A percentile compares a stretch with the other conserved stretches of the same genome.
These are phyloP conservation scores for Drosophila miranda DNA, from an alignment of 1,140 invertebrate genomes.

Conservation along the genomic window DNA sequence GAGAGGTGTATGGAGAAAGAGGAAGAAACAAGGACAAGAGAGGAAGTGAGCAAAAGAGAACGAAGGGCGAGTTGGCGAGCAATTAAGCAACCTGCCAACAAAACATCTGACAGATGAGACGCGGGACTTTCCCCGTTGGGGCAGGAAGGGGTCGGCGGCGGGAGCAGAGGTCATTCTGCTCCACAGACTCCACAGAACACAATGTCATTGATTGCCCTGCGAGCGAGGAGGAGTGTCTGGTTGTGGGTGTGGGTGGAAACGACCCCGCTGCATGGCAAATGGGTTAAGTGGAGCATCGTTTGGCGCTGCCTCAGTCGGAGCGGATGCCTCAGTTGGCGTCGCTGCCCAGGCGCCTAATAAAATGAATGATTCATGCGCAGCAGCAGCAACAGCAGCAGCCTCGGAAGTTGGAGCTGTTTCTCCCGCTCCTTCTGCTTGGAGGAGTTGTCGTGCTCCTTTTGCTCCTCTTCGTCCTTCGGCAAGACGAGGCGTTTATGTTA, in stretches of 20 bases:
- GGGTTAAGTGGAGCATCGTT: slow-evolving; percentile 60
- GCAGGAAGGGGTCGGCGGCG: not conserved
- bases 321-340: slow-evolving; percentile 23
- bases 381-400: slow-evolving; percentile 14
- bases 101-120: slow-evolving; percentile 63
- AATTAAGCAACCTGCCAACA: slow-evolving; percentile 82
- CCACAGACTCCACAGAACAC: slow-evolving; percentile 34
- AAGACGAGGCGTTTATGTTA: slow-evolving; percentile 78
- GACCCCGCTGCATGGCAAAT: slow-evolving; percentile 39
- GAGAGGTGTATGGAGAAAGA: not conserved
- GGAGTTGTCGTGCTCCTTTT: not conserved
- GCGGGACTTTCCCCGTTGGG: not conserved
- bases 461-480: not conserved
- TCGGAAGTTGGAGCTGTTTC: slow-evolving; percentile 15
- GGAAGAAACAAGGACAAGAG: not conserved
- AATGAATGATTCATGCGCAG: slow-evolving; percentile 78
- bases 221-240: slow-evolving; percentile 5
- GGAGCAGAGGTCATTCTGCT: slow-evolving; percentile 28
- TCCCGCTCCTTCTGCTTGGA: slow-evolving; percentile 1
- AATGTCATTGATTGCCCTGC: slow-evolving; percentile 70
- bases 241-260: too few species aligned
- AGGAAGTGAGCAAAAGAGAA: slow-evolving; percentile 9
- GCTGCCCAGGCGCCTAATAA: slow-evolving; percentile 34
- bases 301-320: slow-evolving; percentile 35
- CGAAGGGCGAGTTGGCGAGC: slow-evolving; percentile 70